These are phyloP conservation scores for Crypturellus undulatus DNA, from an alignment of 2,113 vertebrate genomes.

Conservation along the genomic window DNA sequence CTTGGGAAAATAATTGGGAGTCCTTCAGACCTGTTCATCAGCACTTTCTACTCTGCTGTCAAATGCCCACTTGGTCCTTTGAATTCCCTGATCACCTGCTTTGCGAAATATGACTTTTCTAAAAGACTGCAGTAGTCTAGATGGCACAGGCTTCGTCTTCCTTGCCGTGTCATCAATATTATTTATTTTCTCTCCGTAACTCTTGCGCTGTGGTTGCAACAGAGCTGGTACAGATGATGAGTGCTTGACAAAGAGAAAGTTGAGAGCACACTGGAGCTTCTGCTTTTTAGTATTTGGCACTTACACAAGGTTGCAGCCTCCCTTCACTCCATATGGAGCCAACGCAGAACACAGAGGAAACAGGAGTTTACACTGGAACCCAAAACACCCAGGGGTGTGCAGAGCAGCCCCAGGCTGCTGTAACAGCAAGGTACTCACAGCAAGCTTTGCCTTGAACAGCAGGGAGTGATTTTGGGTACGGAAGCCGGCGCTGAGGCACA, in stretches of 20 bases:
- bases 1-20: rapidly evolving
- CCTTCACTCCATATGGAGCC: neutral
- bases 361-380: neutral
- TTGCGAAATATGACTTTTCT: neutral
- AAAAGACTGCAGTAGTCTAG: neutral
- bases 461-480: neutral
- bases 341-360: neutral
- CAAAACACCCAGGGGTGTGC: neutral
- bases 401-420: neutral
- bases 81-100: neutral
- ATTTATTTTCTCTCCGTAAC: neutral
- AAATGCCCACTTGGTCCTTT: neutral
- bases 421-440: neutral
- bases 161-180: neutral
- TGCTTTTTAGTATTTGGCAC: neutral
- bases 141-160: neutral
- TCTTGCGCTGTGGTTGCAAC: neutral
- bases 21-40: neutral
- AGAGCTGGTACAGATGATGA: neutral
- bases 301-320: neutral
- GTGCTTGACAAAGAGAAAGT: neutral
- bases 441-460: neutral
- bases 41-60: neutral
- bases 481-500: neutral
- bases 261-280: neutral